Conservation (phyloP, 2,797 vertebrate species). For the Clarias laeviceps region DNA sequence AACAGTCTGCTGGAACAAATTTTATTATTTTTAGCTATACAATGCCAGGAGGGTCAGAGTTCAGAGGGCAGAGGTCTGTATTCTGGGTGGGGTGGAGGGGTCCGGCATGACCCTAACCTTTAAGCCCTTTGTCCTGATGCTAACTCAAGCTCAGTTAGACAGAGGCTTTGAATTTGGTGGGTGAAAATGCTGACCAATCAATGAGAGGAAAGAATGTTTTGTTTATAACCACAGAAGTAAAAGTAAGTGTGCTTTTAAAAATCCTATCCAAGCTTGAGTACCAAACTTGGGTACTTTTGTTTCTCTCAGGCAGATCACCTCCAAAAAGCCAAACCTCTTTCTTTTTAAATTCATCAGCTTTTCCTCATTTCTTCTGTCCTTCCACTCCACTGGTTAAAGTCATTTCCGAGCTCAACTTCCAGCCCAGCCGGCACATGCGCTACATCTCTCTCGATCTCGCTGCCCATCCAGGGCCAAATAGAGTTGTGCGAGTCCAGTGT, state of each 20-base stretch:
- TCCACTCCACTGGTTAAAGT: constrained; percentile 4
- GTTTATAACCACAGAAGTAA: constrained; percentile 1
- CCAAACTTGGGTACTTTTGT: not conserved
- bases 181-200: constrained; percentile 54
- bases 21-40: constrained; percentile 76
- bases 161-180: constrained; percentile 61
- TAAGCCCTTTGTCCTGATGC: constrained; percentile 69
- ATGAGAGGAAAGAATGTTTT: constrained; percentile 14
- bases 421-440: constrained; percentile 30
- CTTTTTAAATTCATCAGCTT: constrained; percentile 17
- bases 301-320: not conserved
- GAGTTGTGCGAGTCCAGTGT: constrained; percentile 48
- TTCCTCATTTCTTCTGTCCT: constrained; percentile 4
- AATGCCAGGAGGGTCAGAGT: constrained; percentile 75
- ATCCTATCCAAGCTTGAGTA: not conserved
- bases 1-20: constrained; percentile 65
- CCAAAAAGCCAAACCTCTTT: not conserved
- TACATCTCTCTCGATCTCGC: constrained; percentile 50
- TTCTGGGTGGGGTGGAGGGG: constrained; percentile 59
- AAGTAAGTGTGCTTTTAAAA: not conserved
- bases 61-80: constrained; percentile 69
- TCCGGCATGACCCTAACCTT: constrained; percentile 69
- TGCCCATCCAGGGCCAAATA: constrained; percentile 41
- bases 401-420: constrained; percentile 28
- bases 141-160: constrained; percentile 58